Percentiles rank a stretch among this genome's conserved stretches.
Conservation (phyloP, 1,140 invertebrate species). For the Brachionus paranguensis region DNA sequence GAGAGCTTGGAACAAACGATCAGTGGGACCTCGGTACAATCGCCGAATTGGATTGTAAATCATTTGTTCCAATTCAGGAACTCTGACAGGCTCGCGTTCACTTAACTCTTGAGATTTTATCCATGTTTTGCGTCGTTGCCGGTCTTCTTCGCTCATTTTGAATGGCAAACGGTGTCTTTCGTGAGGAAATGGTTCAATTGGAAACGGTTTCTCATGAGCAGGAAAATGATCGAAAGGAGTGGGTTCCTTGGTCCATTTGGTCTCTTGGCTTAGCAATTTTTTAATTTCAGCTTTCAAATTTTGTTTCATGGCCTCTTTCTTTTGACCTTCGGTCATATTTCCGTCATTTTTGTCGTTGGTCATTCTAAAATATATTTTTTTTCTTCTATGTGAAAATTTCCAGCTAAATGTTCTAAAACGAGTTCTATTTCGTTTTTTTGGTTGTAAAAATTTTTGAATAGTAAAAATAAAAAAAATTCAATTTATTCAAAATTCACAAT, state of each 20-base stretch:
- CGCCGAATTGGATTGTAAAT: conserved; percentile 38
- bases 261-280: conserved; percentile 6
- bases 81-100: conserved; percentile 47
- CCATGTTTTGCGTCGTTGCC: conserved; percentile 49
- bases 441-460: neutral
- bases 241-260: conserved; percentile 19
- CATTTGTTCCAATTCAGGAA: conserved; percentile 44
- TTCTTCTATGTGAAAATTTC: neutral
- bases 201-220: conserved; percentile 45
- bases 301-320: neutral
- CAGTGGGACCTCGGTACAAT: conserved; percentile 25
- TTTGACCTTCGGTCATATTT: neutral
- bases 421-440: neutral
- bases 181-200: conserved; percentile 49
- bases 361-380: neutral
- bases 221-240: conserved; percentile 35
- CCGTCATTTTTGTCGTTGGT: neutral
- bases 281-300: neutral
- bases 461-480: neutral
- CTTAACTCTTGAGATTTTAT: conserved; percentile 50
- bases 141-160: conserved; percentile 49
- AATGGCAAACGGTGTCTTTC: conserved; percentile 46
- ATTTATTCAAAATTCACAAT: neutral
- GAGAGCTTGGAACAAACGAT: conserved; percentile 12
- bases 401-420: neutral